Evolutionary conservation across 2,797 vertebrate species (phyloP).

Genomic region (Cossypha dichroa): DNA sequence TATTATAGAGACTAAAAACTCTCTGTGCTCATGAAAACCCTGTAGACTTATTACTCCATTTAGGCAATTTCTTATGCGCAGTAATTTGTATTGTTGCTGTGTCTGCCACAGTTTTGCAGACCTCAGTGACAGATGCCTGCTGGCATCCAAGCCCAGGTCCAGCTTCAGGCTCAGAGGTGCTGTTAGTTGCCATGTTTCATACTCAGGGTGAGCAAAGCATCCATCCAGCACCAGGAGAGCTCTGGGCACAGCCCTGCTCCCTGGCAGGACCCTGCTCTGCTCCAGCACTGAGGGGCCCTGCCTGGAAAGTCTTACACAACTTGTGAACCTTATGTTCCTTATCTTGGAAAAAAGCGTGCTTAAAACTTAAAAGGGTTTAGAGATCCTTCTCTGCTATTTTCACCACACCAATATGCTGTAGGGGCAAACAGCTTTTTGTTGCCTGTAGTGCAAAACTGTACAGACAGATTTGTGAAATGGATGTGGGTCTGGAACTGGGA

Average conservation of each 20-base stretch:
- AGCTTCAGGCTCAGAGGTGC: background rate
- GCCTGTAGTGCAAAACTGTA: background rate
- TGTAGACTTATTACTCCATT: background rate
- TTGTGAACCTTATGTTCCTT: background rate
- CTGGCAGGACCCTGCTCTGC: background rate
- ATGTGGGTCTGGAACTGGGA: background rate
- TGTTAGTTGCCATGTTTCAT: background rate
- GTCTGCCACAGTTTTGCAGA: accelerated
- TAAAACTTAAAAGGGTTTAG: background rate
- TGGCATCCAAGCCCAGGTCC: background rate
- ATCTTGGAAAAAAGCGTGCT: background rate
- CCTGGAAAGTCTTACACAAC: background rate
- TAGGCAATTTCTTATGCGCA: accelerated
- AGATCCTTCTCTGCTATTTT: background rate
- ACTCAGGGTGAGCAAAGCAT: background rate
- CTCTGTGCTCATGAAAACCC: background rate
- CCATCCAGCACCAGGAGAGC: background rate
- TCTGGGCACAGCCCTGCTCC: accelerated
- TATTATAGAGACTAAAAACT: background rate
- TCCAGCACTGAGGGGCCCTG: background rate
- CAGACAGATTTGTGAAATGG: background rate
- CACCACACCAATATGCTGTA: background rate
- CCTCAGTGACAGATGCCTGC: background rate
- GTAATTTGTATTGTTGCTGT: background rate
- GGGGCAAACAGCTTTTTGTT: background rate